phyloP scores from a whole-genome alignment of 2,113 vertebrate species.

The Tragelaphus buxtoni region DNA sequence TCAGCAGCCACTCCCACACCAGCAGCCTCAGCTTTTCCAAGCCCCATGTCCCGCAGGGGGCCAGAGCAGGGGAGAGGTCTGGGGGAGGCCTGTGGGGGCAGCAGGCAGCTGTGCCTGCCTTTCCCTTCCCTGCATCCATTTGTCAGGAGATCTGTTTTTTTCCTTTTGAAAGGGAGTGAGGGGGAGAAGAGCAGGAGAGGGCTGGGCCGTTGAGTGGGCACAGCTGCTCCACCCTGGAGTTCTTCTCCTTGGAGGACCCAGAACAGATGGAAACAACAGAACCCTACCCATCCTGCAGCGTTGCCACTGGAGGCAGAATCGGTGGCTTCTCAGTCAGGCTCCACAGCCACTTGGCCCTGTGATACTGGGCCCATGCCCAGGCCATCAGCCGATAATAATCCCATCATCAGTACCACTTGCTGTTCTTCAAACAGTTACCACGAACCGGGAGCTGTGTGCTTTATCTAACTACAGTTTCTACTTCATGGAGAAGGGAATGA shows the following conservation, averaged over 20 bases:
- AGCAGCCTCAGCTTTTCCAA: not conserved
- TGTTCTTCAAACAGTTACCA: not conserved
- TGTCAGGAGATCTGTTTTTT: slow-evolving; percentile 28
- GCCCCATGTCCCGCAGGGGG: not conserved
- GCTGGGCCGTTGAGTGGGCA: not conserved
- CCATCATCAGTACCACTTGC: not conserved
- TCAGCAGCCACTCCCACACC: not conserved
- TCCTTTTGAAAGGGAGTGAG: slow-evolving; percentile 38
- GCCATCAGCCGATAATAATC: not conserved
- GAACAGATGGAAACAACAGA: not conserved
- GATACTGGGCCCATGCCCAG: not conserved
- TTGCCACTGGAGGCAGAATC: not conserved
- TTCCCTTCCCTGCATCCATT: slow-evolving; percentile 5
- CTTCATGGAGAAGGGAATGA: not conserved
- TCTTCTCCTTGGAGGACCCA: not conserved
- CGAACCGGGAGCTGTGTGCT: not conserved
- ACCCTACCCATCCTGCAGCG: not conserved
- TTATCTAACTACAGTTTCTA: not conserved
- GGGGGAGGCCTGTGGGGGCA: not conserved
- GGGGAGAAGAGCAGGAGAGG: not conserved
- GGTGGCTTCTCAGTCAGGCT: not conserved
- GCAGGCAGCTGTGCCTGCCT: not conserved
- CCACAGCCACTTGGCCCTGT: not conserved
- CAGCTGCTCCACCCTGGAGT: not conserved
- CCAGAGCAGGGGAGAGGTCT: not conserved